Base-by-base conservation (phyloP, 2,113 vertebrate genomes). In the Lophura nycthemera region DNA sequence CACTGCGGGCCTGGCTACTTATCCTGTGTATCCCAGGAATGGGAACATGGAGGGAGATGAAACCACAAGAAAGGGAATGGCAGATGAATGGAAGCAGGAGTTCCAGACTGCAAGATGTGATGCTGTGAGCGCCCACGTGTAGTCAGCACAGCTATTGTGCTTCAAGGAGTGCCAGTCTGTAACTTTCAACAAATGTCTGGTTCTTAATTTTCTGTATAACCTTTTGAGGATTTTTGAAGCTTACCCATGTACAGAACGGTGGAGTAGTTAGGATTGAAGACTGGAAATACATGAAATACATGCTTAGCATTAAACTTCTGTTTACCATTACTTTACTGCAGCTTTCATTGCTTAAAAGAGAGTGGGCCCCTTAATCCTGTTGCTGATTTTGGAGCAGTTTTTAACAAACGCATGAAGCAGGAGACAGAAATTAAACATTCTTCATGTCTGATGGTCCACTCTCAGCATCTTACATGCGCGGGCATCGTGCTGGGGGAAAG, bases 101-200 rank as follows among this genome's bases (percentile, higher is more conserved):
- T 36, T 75, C 27, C 6, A 24, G 69, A 20, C 11, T 20, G 52
- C 21, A 15, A 43, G 21, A 56, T 32, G 57, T 21, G 21, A 24
- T 0, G 0, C 17, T 60, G 14, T 2, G 9, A 1, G 7, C 16
- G 61, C 61, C 40, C 47, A 19, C 27, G 7, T 0, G 0, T 59
- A 59, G 22, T 43, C 70, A 56, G 75, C 12, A 7, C 7, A 59
- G 47, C 48, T 54, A 30, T 73, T 34, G 7, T 0, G 0, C 38
- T 59, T 59, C 42, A 3, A 24, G 36, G 29, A 34, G 11, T 17
- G 13, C 66, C 56, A 86, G 64, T 59, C n/a, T 81, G 20, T 7
- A 15, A 30, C 21, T 21, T 52, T 36, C 90, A 88, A 70, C 67
- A 78, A 75, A 60, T 11, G 6, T 4, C 22, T 47, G 20, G 34